phyloP scores from a whole-genome alignment of 1,140 invertebrate species.

The Caenorhabditis elegans region DNA sequence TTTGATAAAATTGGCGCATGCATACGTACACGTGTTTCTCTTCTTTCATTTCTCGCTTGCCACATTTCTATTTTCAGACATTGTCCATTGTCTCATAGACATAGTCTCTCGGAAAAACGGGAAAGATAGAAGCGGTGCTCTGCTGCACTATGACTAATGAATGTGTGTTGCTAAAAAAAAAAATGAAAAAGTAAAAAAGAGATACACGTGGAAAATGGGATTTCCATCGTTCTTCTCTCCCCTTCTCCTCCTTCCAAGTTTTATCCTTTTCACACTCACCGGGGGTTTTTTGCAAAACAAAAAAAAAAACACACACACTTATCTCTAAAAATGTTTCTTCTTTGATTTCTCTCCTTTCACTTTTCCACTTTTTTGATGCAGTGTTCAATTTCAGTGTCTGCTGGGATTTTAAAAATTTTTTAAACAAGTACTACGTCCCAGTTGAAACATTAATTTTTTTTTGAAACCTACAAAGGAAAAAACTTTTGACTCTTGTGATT shows the following conservation, averaged over 20 bases:
- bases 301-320: no score
- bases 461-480: no score
- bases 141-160: slow-evolving; percentile 13
- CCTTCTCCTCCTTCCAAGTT: no score
- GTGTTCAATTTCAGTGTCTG: no score
- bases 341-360: no score
- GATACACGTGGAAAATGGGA: not conserved
- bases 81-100: not conserved
- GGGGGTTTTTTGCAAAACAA: not conserved
- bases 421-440: no score
- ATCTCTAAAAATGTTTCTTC: no score
- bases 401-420: no score
- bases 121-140: not conserved
- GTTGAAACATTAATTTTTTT: no score
- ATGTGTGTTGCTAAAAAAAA: slow-evolving; percentile 29
- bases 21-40: not conserved
- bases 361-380: no score
- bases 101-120: not conserved
- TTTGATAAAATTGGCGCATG: not conserved
- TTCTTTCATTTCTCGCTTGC: not conserved
- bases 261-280: not conserved
- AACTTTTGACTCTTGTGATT: no score
- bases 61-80: slow-evolving; percentile 18
- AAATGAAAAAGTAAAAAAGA: not conserved
- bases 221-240: no score